Evolutionary conservation across 2,113 vertebrate genomes (phyloP), one percentile per base, ranked within the genome.

Genomic region (Tylochromis polylepis): DNA sequence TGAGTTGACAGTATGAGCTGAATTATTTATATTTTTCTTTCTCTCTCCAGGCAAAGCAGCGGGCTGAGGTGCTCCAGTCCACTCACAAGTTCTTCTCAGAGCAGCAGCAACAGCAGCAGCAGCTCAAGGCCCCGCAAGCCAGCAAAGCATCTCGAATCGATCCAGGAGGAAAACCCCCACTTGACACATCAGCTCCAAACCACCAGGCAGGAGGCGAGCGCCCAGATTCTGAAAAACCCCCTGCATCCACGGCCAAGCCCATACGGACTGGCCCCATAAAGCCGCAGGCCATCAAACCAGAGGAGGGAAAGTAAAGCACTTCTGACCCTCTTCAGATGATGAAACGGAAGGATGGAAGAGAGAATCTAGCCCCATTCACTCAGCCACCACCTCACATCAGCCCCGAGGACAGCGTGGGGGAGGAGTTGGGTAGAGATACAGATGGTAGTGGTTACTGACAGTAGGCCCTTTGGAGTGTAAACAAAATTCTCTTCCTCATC

Each of bases 181-280:
- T 97, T 92, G 96, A 96, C 95, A 43, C 81, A 89, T 3, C 97
- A 88, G 93, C 97, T 1, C 95, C 97, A 16, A 94, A 97, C 94
- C 98, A 89, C 84, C 98, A 83, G 96, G 29, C 65, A 1, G 96
- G 85, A 60, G 94, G 93, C 11, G 97, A 96, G 1, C 95, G 97
- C 78, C 95, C 97, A 24, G 94, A 96, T 0, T 95, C 97, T 85
- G 98, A 99, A 41, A 99, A 98, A 81, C 86, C 96, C 24, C 85
- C 95, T 8, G n/a, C 95, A 65, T 95, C 97, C 4, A 72, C 96
- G 8, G 90, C 97, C 51, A 99, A 99, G 94, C 98, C 98, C 87
- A 97, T 99, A 88, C 96, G 99, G 95, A 99, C 99, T 93, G 99
- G 99, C 96, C 99, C 98, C 95, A 99, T 99, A 90, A 99, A 99